phyloP scores from a whole-genome alignment of 1,140 invertebrate species.

The Bombus polaris region DNA sequence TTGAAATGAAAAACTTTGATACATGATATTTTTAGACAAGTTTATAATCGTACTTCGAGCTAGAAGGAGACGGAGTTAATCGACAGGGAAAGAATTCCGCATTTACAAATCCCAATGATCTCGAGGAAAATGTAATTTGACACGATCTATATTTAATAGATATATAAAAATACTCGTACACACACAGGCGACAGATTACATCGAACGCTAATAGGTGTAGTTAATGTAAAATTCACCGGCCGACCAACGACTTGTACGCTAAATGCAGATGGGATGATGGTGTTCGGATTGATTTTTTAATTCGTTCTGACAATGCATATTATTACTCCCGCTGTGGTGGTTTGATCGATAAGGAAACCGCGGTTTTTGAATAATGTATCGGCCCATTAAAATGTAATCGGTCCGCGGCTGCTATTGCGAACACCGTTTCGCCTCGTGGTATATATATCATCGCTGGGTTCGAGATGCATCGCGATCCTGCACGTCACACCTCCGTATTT shows the following conservation, averaged over 20 bases:
- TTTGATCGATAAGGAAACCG: slow-evolving; percentile 59
- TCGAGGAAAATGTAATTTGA: neutral
- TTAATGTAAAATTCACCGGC: slow-evolving; percentile 35
- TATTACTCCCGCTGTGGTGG: slow-evolving; percentile 21
- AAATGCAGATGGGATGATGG: slow-evolving; percentile 35
- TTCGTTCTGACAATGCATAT: slow-evolving; percentile 47
- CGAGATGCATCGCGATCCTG: neutral
- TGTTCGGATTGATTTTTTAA: slow-evolving; percentile 41
- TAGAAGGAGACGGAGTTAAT: too few relatives aligned
- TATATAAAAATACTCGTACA: neutral
- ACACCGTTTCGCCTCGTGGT: slow-evolving; percentile 47
- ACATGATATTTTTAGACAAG: neutral
- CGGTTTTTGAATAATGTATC: slow-evolving; percentile 68
- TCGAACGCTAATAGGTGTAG: slow-evolving; percentile 21
- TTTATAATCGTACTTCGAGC: neutral
- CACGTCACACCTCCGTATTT: slow-evolving; percentile 1
- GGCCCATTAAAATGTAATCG: slow-evolving; percentile 64
- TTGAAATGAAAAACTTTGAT: neutral
- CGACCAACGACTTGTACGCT: slow-evolving; percentile 6
- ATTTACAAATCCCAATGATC: neutral
- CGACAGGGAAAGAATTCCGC: neutral
- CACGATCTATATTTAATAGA: slow-evolving; percentile 12
- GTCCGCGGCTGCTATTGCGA: slow-evolving; percentile 47
- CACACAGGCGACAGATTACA: neutral
- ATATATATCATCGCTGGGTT: neutral